Base-by-base conservation (phyloP, 2,888 invertebrate genomes). In the Metalampra italica region DNA sequence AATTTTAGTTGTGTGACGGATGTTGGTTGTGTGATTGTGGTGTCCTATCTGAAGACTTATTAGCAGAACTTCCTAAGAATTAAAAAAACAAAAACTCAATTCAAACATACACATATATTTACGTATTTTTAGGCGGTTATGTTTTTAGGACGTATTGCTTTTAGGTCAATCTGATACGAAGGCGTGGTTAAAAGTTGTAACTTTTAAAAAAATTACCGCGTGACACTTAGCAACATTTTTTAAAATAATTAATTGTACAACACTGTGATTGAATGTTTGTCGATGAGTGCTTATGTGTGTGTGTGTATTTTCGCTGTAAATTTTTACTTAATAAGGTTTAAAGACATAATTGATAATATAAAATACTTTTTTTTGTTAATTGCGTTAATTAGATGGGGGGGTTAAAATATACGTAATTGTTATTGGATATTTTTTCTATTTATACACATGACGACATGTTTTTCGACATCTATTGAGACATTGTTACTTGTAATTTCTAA, bases 291-390 rank as follows among this genome's bases (percentile, higher is more conserved):
- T 46, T 49, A 53, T 48, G 38, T 46, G 52, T 54, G 55, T 57
- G 57, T 60, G 56, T 62, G 54, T 56, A 42, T 51, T 57, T 62
- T 66, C 59, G 66, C 51, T 78, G 75, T 78, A 75, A 74, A 76
- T 75, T 77, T 74, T 66, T 77, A 79, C 69, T 71, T 72, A 68
- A 67, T 81, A 81, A 79, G 80, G 71, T 71, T 67, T 79, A 75
- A 73, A 68, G 49, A 54, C 46, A 36, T 47, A 51, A 53, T 52
- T 46, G 59, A 64, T 60, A 60, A 57, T 62, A 62, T 58, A 57
- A 55, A 59, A 38, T 48, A 49, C 39, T 29, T 13, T 39, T 32
- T 41, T 49, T 45, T 49, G 45, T 49, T 49, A 41, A 49, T 45
- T 49, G n/a, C 37, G 13, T 41, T n/a, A n/a, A 15, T 39, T 29